These are phyloP conservation scores for Acanthopleura granulata DNA, from an alignment of 2,888 invertebrate species.

Conservation along the genomic window DNA sequence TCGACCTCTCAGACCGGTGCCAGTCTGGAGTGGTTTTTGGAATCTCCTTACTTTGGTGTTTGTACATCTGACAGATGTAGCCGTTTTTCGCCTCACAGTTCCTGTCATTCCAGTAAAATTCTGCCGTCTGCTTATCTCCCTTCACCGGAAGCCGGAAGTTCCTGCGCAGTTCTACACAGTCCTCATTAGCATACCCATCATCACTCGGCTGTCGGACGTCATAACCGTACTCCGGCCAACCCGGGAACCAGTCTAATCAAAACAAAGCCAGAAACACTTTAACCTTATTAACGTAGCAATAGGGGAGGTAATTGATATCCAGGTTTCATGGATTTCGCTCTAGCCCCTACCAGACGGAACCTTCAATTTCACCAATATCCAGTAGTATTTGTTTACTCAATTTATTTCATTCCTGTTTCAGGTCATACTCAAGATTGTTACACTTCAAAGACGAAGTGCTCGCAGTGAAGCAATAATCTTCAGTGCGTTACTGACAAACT, in stretches of 20 bases:
- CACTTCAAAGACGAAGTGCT: too few relatives aligned
- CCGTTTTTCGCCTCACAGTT: slow-evolving; percentile 82
- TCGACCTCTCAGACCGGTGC: too few relatives aligned
- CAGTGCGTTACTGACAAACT: too few relatives aligned
- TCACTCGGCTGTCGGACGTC: slow-evolving; percentile 83
- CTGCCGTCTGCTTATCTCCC: slow-evolving; percentile 70
- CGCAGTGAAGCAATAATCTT: too few relatives aligned
- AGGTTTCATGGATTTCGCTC: too few relatives aligned
- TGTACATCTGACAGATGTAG: slow-evolving; percentile 82
- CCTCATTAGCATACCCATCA: slow-evolving; percentile 84
- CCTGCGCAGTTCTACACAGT: slow-evolving; percentile 83
- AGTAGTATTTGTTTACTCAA: too few relatives aligned
- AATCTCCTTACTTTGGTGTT: slow-evolving; percentile 74
- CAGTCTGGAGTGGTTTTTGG: neutral
- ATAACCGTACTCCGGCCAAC: slow-evolving; percentile 80
- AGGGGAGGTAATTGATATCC: too few relatives aligned
- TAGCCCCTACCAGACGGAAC: too few relatives aligned
- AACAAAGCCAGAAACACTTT: neutral
- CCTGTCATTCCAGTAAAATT: slow-evolving; percentile 87
- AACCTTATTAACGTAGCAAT: too few relatives aligned
- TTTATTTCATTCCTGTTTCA: too few relatives aligned
- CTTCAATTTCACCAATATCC: too few relatives aligned
- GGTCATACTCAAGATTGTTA: too few relatives aligned
- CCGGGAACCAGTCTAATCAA: slow-evolving; percentile 84
- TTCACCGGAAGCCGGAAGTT: slow-evolving; percentile 74